phyloP scores from a whole-genome alignment of 1,140 invertebrate genomes.

The Melanaphis sacchari region DNA sequence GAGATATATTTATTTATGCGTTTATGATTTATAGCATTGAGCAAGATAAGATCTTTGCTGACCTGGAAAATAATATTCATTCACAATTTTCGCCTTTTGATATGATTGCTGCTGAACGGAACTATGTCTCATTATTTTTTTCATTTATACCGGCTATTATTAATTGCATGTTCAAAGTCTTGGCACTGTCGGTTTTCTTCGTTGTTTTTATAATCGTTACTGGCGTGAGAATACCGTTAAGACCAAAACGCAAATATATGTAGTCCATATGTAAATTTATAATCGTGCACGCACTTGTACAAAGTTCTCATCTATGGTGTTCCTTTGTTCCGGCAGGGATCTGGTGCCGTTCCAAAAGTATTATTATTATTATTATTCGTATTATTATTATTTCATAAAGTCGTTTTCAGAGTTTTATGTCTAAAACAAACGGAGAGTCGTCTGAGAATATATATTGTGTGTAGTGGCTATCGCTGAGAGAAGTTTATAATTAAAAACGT shows the following conservation, averaged over 20 bases:
- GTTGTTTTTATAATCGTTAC: background rate
- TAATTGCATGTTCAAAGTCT: background rate
- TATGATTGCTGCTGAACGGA: background rate
- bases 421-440: conserved; percentile 30
- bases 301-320: background rate
- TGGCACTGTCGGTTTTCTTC: background rate
- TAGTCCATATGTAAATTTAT: conserved; percentile 48
- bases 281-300: background rate
- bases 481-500: conserved; percentile 57
- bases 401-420: conserved; percentile 43
- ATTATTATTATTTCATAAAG: conserved; percentile 54
- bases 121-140: background rate
- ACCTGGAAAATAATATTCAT: background rate
- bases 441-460: conserved; percentile 2
- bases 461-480: conserved; percentile 47
- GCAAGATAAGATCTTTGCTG: background rate
- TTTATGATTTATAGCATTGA: background rate
- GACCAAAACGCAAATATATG: background rate
- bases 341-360: conserved; percentile 36
- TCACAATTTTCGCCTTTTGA: background rate
- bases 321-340: conserved; percentile 18
- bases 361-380: conserved; percentile 35
- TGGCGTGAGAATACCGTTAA: background rate
- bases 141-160: background rate
- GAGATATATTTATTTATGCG: background rate